These are phyloP conservation scores for Aix galericulata DNA, from an alignment of 2,113 vertebrate species.

Conservation along the genomic window DNA sequence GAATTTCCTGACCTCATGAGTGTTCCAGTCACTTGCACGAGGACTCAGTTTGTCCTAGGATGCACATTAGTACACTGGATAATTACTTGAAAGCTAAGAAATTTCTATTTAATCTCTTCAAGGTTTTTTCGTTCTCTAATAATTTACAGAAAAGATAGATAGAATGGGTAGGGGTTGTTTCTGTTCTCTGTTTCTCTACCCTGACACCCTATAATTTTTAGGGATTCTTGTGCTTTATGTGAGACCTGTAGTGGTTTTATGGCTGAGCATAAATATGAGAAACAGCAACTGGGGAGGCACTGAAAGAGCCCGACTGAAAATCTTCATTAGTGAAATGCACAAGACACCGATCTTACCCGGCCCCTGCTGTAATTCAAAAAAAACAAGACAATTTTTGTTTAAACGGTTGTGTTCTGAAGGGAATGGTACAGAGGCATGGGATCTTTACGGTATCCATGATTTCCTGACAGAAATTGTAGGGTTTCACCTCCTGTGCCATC, in stretches of 20 bases:
- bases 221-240: not conserved
- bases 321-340: not conserved
- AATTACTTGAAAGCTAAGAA: not conserved
- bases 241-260: not conserved
- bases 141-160: not conserved
- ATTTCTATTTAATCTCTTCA: not conserved
- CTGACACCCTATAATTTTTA: not conserved
- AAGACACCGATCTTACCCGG: not conserved
- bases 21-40: not conserved
- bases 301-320: conserved; percentile 23
- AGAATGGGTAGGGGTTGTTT: not conserved
- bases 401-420: not conserved
- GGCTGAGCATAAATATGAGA: conserved; percentile 9
- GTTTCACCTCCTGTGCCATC: not conserved
- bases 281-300: not conserved
- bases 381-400: not conserved
- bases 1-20: not conserved
- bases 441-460: not conserved
- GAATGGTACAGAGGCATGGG: not conserved
- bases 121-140: not conserved
- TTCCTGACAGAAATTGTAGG: not conserved
- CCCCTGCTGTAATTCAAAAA: not conserved
- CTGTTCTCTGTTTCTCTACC: not conserved
- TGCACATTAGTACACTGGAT: not conserved
- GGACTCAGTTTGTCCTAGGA: not conserved